Conservation (phyloP, 2,888 invertebrate species). For the Germaria angustata region DNA sequence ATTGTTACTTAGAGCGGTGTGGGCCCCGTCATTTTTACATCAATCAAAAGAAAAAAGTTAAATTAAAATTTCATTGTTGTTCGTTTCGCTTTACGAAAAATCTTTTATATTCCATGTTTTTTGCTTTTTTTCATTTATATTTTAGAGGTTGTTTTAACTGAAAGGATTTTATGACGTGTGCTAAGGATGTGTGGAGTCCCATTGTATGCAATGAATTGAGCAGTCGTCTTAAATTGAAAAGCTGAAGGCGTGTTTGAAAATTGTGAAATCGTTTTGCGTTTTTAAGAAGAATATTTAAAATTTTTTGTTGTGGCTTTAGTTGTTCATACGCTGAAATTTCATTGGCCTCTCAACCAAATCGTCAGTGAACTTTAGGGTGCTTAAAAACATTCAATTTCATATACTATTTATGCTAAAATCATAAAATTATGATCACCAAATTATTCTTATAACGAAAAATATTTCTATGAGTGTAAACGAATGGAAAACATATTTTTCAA, state of each 20-base stretch:
- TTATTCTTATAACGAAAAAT: no score
- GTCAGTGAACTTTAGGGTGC: no score
- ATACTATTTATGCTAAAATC: no score
- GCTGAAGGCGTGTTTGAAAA: neutral
- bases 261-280: neutral
- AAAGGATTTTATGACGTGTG: slow-evolving; percentile 60
- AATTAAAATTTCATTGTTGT: slow-evolving; percentile 75
- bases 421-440: no score
- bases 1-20: slow-evolving; percentile 58
- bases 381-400: no score
- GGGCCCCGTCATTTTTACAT: slow-evolving; percentile 68
- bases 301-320: no score
- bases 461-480: no score
- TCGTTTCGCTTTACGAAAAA: slow-evolving; percentile 34
- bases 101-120: neutral
- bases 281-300: neutral
- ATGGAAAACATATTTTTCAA: no score
- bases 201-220: slow-evolving; percentile 55
- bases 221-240: slow-evolving; percentile 30
- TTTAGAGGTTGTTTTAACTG: slow-evolving; percentile 27
- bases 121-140: slow-evolving; percentile 17
- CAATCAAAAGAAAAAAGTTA: slow-evolving; percentile 75
- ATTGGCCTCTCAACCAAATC: no score
- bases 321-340: no score
- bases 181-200: slow-evolving; percentile 37